phyloP scores from a whole-genome alignment of 2,113 vertebrate species.

The Micronisus gabar region DNA sequence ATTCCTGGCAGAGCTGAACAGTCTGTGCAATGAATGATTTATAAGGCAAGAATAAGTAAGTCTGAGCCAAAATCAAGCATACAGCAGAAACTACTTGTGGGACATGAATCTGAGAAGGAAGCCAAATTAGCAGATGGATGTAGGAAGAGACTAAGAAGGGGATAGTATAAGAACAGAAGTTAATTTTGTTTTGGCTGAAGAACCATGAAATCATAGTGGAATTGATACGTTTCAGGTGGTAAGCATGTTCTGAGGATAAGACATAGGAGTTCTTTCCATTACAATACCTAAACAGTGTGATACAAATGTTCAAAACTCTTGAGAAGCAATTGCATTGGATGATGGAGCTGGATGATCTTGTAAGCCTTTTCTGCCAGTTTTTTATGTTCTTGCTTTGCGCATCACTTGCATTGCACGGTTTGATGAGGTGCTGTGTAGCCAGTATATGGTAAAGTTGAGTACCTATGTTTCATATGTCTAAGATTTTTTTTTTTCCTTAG shows the following conservation, averaged over 20 bases:
- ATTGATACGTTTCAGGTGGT: neutral
- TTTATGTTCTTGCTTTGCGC: neutral
- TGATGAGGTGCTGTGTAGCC: neutral
- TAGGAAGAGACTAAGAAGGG: neutral
- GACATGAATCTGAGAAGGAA: neutral
- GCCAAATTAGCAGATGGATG: neutral
- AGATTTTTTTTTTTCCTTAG: neutral
- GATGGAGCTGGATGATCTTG: neutral
- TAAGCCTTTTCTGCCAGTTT: neutral
- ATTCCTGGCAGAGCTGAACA: neutral
- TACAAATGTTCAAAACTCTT: neutral
- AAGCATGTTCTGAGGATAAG: neutral
- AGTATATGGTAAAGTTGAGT: neutral
- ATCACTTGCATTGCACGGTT: neutral
- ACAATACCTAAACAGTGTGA: neutral
- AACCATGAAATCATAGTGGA: neutral
- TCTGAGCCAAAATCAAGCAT: neutral
- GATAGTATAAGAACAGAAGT: neutral
- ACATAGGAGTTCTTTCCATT: neutral
- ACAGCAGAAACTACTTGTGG: neutral
- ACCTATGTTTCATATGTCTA: neutral
- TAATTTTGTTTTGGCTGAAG: neutral
- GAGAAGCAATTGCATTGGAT: neutral
- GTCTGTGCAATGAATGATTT: neutral
- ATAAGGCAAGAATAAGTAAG: neutral